Evolutionary conservation across 2,113 vertebrate species (phyloP).

Genomic region (Naja naja): DNA sequence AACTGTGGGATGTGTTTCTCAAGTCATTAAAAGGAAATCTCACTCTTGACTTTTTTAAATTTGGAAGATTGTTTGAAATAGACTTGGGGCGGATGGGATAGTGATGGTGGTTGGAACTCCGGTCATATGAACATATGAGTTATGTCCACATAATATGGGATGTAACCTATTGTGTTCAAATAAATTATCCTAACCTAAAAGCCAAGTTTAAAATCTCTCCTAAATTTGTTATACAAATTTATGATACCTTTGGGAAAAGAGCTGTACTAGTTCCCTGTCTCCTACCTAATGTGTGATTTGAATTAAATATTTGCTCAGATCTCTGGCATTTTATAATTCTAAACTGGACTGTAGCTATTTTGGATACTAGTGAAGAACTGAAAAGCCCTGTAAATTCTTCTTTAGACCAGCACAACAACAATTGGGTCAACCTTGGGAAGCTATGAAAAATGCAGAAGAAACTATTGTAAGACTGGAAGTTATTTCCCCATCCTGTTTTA

Average conservation of each 20-base stretch:
- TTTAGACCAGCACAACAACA: not conserved
- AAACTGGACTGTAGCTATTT: not conserved
- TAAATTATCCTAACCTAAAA: slow-evolving; percentile 43
- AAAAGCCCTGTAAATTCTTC: not conserved
- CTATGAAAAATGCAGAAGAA: slow-evolving; percentile 16
- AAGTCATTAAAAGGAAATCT: not conserved
- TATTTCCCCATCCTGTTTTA: slow-evolving; percentile 40
- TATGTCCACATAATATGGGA: not conserved
- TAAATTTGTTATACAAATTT: not conserved
- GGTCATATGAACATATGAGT: not conserved
- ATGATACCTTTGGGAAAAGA: not conserved
- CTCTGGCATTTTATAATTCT: not conserved
- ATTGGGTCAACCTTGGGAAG: not conserved
- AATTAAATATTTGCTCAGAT: not conserved
- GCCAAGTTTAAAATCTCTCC: slow-evolving; percentile 38
- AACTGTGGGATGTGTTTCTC: not conserved
- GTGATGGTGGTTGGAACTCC: not conserved
- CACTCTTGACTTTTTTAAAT: not conserved
- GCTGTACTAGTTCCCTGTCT: not conserved
- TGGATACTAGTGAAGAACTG: not conserved
- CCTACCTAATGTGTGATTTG: not conserved
- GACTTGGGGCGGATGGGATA: not conserved
- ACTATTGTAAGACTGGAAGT: slow-evolving; percentile 44
- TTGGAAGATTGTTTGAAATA: not conserved
- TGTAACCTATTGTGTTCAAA: not conserved